A percentile compares a stretch with the other conserved stretches of the same genome.
Evolutionary conservation across 1,140 invertebrate species (phyloP).

Genomic region (Druon quercuslanigerum): DNA sequence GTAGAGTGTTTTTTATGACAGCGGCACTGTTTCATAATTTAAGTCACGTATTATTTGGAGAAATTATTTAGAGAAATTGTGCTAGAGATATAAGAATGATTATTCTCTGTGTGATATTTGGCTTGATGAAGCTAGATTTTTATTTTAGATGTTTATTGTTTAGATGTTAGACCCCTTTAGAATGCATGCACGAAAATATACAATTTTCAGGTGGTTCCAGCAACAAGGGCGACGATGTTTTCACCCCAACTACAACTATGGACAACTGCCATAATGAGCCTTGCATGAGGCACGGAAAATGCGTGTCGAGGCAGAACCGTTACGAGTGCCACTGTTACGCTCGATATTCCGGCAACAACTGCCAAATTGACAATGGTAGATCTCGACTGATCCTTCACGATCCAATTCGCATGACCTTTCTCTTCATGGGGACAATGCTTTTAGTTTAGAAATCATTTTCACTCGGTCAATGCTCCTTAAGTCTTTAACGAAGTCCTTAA

Average conservation of each 20-base stretch:
- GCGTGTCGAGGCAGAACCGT: slow-evolving; percentile 83
- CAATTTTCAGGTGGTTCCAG: slow-evolving; percentile 69
- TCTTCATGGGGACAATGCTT: slow-evolving; percentile 26
- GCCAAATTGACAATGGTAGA: slow-evolving; percentile 84
- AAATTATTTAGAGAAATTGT: background rate
- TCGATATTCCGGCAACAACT: slow-evolving; percentile 89
- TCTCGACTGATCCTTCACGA: slow-evolving; percentile 48
- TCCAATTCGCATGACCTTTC: slow-evolving; percentile 30
- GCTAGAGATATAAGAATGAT: too few species aligned
- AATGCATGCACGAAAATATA: slow-evolving; percentile 59
- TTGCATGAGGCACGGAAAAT: slow-evolving; percentile 87
- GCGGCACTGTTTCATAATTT: background rate
- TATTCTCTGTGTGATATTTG: too few species aligned
- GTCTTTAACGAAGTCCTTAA: background rate
- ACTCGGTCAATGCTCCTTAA: slow-evolving; percentile 20
- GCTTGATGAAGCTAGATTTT: background rate
- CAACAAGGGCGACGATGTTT: slow-evolving; percentile 53
- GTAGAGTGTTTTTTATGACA: background rate
- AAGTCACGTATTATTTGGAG: background rate
- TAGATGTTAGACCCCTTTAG: slow-evolving; percentile 41
- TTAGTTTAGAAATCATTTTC: slow-evolving; percentile 24
- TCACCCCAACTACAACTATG: slow-evolving; percentile 64
- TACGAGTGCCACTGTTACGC: slow-evolving; percentile 88
- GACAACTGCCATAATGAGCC: slow-evolving; percentile 87
- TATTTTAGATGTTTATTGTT: too few species aligned